Conservation (phyloP, 2,113 vertebrate genomes). For the Argyrosomus japonicus region DNA sequence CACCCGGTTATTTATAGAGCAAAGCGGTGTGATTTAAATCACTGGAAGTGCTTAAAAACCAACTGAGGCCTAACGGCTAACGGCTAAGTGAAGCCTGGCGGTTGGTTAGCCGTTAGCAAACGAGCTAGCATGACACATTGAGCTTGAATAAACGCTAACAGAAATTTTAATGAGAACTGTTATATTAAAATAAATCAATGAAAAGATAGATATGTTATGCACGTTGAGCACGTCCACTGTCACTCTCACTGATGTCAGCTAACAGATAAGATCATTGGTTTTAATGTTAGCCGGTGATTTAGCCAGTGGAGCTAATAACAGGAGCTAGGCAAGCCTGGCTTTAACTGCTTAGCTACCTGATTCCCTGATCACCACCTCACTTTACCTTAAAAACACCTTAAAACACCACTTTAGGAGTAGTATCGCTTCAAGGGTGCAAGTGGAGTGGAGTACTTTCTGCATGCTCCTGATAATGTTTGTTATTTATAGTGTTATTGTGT, state of each 20-base stretch:
- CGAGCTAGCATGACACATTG: slow-evolving; percentile 62
- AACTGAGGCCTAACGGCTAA: slow-evolving; percentile 63
- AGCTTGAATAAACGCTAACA: neutral
- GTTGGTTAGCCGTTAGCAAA: slow-evolving; percentile 52
- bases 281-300: neutral
- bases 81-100: slow-evolving; percentile 39
- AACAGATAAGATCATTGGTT: neutral
- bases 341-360: neutral
- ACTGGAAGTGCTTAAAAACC: neutral
- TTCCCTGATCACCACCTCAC: neutral
- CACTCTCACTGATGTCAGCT: neutral
- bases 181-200: neutral
- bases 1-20: accelerated
- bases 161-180: neutral
- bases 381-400: neutral
- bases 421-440: no score
- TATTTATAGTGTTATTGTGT: no score
- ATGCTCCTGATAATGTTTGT: no score
- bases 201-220: neutral
- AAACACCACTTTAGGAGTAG: neutral
- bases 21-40: neutral
- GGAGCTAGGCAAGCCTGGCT: neutral
- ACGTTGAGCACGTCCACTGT: neutral
- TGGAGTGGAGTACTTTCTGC: no score
- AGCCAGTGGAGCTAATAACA: slow-evolving; percentile 15